Evolutionary conservation across 1,140 invertebrate genomes (phyloP).

Genomic region (Lasioglossum baleicum): DNA sequence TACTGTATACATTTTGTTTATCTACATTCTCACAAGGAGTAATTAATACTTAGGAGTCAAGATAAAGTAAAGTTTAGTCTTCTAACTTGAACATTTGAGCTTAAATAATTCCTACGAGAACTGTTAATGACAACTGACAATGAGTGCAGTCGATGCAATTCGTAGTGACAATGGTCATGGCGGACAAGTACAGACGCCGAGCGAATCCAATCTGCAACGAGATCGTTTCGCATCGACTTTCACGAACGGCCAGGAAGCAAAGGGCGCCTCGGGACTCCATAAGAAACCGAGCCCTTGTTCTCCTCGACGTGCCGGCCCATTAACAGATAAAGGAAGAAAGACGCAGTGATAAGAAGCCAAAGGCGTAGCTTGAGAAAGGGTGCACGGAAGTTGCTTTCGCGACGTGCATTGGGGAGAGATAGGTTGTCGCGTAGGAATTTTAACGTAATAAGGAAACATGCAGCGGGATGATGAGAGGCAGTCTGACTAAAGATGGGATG

Average conservation of each 20-base stretch:
- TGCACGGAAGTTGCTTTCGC: not conserved
- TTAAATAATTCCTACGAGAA: no score
- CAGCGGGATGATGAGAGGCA: not conserved
- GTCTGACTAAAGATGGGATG: no score
- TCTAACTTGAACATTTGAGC: no score
- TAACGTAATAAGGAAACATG: slow-evolving; percentile 4
- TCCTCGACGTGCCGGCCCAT: slow-evolving; percentile 25
- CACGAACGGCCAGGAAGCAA: slow-evolving; percentile 35
- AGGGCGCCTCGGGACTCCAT: slow-evolving; percentile 2
- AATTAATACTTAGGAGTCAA: no score
- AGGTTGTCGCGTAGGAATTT: not conserved
- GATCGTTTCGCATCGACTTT: slow-evolving; percentile 55
- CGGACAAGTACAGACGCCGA: slow-evolving; percentile 53
- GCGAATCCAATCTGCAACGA: slow-evolving; percentile 70
- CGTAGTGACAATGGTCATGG: slow-evolving; percentile 50
- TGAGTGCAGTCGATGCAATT: slow-evolving; percentile 30
- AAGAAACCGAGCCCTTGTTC: slow-evolving; percentile 21
- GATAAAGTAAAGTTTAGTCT: no score
- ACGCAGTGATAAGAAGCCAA: slow-evolving; percentile 25
- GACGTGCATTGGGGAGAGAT: not conserved
- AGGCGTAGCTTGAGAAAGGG: slow-evolving; percentile 6
- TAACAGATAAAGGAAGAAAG: slow-evolving; percentile 45
- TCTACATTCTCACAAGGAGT: no score
- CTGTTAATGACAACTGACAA: no score
- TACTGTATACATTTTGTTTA: no score